These are phyloP conservation scores for Euwallacea similis DNA, from an alignment of 1,140 invertebrate genomes.

Conservation along the genomic window DNA sequence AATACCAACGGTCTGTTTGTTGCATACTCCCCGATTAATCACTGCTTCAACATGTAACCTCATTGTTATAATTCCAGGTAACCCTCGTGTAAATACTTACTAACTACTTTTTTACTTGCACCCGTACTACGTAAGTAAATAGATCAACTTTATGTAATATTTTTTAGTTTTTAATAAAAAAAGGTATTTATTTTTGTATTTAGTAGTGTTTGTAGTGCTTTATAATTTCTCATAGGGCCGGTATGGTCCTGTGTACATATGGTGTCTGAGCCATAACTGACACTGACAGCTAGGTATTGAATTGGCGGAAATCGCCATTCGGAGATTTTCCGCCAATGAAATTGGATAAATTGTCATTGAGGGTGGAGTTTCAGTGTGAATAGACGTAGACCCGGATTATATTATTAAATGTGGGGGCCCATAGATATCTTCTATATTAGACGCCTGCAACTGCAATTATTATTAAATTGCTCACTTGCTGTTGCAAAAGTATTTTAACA, in stretches of 20 bases:
- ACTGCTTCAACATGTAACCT: not conserved
- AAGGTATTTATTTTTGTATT: constrained; percentile 32
- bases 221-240: constrained; percentile 5
- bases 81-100: constrained; percentile 14
- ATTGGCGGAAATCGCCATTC: too few relatives aligned
- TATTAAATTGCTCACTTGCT: too few relatives aligned
- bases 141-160: constrained; percentile 24
- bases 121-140: constrained; percentile 9
- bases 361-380: not conserved
- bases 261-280: too few relatives aligned
- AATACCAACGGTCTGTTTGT: not conserved
- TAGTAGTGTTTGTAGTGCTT: constrained; percentile 17
- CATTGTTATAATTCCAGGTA: not conserved
- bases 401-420: too few relatives aligned
- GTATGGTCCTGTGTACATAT: too few relatives aligned
- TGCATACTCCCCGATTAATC: not conserved
- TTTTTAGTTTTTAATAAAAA: constrained; percentile 31
- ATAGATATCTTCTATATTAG: too few relatives aligned
- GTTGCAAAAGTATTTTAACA: too few relatives aligned
- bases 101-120: constrained; percentile 26
- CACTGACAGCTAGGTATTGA: too few relatives aligned
- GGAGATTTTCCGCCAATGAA: too few relatives aligned
- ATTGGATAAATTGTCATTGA: not conserved
- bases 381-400: not conserved
- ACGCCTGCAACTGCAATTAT: too few relatives aligned